These are phyloP conservation scores for Monomorium pharaonis DNA, from an alignment of 1,140 invertebrate genomes.

Conservation along the genomic window DNA sequence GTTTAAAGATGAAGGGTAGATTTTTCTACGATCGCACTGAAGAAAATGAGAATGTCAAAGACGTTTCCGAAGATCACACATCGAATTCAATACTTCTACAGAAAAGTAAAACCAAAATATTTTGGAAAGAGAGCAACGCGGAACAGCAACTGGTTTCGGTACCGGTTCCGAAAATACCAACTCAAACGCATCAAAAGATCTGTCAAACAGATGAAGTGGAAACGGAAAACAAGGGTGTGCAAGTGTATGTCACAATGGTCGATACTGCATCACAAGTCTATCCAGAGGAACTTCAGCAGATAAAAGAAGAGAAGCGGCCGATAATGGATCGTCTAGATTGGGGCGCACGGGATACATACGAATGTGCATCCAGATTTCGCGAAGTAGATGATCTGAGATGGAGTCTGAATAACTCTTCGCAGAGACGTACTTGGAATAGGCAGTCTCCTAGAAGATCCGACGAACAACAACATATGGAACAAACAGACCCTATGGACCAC, in stretches of 20 bases:
- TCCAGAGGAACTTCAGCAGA: constrained; percentile 69
- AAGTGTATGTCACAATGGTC: constrained; percentile 65
- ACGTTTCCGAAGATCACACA: constrained; percentile 41
- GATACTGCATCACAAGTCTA: constrained; percentile 77
- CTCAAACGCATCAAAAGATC: constrained; percentile 82
- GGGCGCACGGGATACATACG: constrained; percentile 77
- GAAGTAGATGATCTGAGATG: constrained; percentile 80
- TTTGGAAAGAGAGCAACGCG: constrained; percentile 78
- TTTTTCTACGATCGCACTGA: constrained; percentile 82
- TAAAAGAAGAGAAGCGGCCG: constrained; percentile 77
- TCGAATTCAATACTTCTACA: constrained; percentile 82
- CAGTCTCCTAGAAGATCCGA: constrained; percentile 64
- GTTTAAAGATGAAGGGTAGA: constrained; percentile 83
- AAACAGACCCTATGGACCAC: constrained; percentile 57
- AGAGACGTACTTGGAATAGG: constrained; percentile 72
- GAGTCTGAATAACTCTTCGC: constrained; percentile 78
- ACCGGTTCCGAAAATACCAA: constrained; percentile 24
- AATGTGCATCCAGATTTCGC: constrained; percentile 72
- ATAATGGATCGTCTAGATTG: constrained; percentile 82
- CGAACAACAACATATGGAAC: constrained; percentile 59
- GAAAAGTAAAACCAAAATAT: constrained; percentile 75
- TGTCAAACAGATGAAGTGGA: constrained; percentile 81
- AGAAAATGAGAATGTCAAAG: constrained; percentile 53
- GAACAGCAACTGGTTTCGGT: too few relatives aligned
- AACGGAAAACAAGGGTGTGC: constrained; percentile 66